Evolutionary conservation across 2,888 invertebrate genomes (phyloP).

Genomic region (Drosophila nr. perissopoda): DNA sequence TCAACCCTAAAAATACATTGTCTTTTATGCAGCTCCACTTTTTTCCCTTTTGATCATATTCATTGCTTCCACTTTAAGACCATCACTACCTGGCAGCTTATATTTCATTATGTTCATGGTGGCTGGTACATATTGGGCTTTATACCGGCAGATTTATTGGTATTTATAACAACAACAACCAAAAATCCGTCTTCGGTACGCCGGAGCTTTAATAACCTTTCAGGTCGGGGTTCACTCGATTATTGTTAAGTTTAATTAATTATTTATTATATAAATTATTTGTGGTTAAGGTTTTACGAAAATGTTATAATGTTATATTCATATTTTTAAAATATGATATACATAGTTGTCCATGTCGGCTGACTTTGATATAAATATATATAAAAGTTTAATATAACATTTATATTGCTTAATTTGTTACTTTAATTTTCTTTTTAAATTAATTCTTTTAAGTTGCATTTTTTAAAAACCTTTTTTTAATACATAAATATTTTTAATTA

Average conservation of each 20-base stretch:
- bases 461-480: background rate
- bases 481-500: background rate
- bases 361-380: background rate
- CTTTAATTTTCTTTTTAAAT: background rate
- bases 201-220: background rate
- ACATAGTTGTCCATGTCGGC: background rate
- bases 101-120: constrained; percentile 94
- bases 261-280: background rate
- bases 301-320: background rate
- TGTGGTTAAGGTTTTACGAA: background rate
- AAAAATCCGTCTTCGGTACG: background rate
- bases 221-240: background rate
- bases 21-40: constrained; percentile 50
- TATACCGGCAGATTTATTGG: constrained; percentile 43
- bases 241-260: background rate
- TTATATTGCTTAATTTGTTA: background rate
- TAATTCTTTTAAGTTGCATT: background rate
- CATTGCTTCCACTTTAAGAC: constrained; percentile 87
- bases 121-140: constrained; percentile 93
- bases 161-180: constrained; percentile 13
- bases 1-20: background rate
- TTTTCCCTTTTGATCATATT: constrained; percentile 52
- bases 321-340: background rate
- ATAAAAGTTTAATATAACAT: background rate
- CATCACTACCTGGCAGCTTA: constrained; percentile 91